A percentile compares a stretch with the other conserved stretches of the same genome.
Evolutionary conservation across 2,888 invertebrate genomes (phyloP).

Genomic region (Hypselothyrea guttata): DNA sequence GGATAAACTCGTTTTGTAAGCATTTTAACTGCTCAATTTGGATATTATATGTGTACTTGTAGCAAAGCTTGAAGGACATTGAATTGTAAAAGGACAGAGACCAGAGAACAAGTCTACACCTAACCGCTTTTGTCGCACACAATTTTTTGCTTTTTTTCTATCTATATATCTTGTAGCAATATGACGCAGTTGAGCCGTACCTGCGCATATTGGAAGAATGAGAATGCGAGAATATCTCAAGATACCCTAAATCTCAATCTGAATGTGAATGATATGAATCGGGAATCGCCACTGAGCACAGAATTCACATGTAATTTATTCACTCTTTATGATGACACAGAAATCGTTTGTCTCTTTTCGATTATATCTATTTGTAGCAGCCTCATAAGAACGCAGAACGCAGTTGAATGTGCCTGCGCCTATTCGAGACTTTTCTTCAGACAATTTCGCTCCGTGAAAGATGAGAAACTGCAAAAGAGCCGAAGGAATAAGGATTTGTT

Average conservation of each 20-base stretch:
- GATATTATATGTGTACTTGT: slow-evolving; percentile 4
- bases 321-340: slow-evolving; percentile 35
- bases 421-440: too few species aligned
- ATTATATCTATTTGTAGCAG: slow-evolving; percentile 62
- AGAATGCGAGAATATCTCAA: slow-evolving; percentile 10
- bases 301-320: slow-evolving; percentile 45
- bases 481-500: slow-evolving; percentile 29
- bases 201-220: slow-evolving; percentile 53
- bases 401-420: slow-evolving; percentile 68
- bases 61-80: slow-evolving; percentile 1
- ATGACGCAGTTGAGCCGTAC: slow-evolving; percentile 72
- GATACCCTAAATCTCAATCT: slow-evolving; percentile 15
- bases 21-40: slow-evolving; percentile 35
- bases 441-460: slow-evolving; percentile 27
- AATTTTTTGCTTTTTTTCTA: slow-evolving; percentile 22
- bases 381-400: slow-evolving; percentile 20
- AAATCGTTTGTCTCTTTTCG: slow-evolving; percentile 40
- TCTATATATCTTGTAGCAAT: slow-evolving; percentile 63
- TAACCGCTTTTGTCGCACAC: slow-evolving; percentile 28
- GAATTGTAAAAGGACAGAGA: background rate
- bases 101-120: background rate
- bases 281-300: background rate
- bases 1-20: slow-evolving; percentile 37
- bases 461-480: slow-evolving; percentile 5
- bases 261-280: slow-evolving; percentile 21